Evolutionary conservation across 2,888 invertebrate species (phyloP).

Genomic region (Venusia cambrica): DNA sequence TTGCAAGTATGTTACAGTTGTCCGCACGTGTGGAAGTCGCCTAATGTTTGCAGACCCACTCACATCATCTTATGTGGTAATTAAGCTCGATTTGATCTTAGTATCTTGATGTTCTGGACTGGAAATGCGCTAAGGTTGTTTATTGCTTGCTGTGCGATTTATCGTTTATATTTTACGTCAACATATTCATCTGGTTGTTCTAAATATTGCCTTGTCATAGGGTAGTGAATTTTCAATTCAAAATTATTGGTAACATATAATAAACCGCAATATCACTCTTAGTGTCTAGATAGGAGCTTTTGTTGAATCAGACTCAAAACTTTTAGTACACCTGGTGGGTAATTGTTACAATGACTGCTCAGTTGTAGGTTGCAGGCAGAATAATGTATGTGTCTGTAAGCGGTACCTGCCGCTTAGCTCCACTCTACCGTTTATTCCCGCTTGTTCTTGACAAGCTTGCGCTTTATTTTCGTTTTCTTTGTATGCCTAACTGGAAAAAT

Average conservation of each 20-base stretch:
- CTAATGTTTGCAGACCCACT: constrained; percentile 39
- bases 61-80: constrained; percentile 23
- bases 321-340: constrained; percentile 29
- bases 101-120: constrained; percentile 12
- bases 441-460: too few relatives aligned
- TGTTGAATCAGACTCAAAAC: constrained; percentile 28
- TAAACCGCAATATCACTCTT: constrained; percentile 2
- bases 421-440: constrained; percentile 4
- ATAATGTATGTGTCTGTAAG: constrained; percentile 27
- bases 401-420: constrained; percentile 15
- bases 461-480: too few relatives aligned
- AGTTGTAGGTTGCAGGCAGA: constrained; percentile 26
- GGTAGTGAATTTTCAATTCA: too few relatives aligned
- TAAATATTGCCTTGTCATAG: too few relatives aligned
- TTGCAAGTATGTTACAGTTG: too few relatives aligned
- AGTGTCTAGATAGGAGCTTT: constrained; percentile 21
- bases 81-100: constrained; percentile 14
- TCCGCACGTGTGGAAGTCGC: too few relatives aligned
- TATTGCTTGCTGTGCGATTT: too few relatives aligned
- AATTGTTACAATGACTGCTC: constrained; percentile 32
- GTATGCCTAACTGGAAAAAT: too few relatives aligned
- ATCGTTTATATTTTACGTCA: too few relatives aligned
- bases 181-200: too few relatives aligned
- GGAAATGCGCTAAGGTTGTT: constrained; percentile 5
- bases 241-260: not conserved